Evolutionary conservation across 2,113 vertebrate genomes (phyloP).

Genomic region (Cavia porcellus): DNA sequence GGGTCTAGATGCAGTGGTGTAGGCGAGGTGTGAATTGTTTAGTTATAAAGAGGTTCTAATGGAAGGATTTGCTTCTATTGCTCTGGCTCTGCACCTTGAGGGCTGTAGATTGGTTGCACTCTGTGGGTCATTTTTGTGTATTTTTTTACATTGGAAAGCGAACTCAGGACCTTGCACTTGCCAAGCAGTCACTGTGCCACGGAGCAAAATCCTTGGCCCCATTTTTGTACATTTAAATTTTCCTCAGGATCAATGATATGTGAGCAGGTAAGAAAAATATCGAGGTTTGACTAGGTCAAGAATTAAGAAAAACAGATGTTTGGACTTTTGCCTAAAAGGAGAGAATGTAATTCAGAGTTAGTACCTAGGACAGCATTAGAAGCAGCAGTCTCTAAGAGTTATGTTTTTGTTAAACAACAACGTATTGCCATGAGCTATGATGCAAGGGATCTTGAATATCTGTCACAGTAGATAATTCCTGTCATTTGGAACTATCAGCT

Average conservation of each 20-base stretch:
- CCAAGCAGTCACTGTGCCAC: no score
- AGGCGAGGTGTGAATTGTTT: background rate
- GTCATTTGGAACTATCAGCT: conserved; percentile 12
- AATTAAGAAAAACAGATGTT: conserved; percentile 51
- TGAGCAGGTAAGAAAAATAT: conserved; percentile 39
- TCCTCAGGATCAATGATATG: conserved; percentile 4
- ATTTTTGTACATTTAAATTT: background rate
- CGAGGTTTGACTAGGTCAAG: background rate
- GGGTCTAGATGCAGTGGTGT: background rate
- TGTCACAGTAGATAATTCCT: background rate
- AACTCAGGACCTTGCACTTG: no score
- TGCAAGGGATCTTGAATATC: background rate
- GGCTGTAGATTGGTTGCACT: background rate
- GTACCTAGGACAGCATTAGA: background rate
- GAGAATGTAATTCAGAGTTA: background rate
- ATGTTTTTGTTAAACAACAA: conserved; percentile 22
- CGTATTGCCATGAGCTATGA: background rate
- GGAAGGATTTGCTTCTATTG: background rate
- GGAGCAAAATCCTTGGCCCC: no score
- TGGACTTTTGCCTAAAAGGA: background rate
- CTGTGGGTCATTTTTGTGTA: conserved; percentile 10
- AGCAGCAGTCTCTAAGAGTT: background rate
- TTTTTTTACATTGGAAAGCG: background rate
- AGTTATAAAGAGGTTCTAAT: background rate
- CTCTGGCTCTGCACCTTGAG: background rate